Conservation (phyloP, 2,888 invertebrate genomes). For the Eupithecia exiguata region DNA sequence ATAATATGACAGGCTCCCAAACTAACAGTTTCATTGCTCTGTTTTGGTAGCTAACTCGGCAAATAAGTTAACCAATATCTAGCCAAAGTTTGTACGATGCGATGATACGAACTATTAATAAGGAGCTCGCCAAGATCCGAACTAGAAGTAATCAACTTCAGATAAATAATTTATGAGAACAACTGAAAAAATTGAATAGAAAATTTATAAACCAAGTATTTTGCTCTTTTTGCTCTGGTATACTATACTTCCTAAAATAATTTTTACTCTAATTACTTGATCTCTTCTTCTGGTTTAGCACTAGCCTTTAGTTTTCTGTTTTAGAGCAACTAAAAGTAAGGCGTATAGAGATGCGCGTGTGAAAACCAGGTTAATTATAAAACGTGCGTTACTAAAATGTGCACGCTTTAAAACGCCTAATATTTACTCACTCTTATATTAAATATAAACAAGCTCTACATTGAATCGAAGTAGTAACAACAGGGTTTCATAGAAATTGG, state of each 20-base stretch:
- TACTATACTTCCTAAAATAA: too few species aligned
- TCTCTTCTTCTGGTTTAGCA: neutral
- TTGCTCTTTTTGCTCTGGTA: neutral
- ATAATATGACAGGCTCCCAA: slow-evolving; percentile 5
- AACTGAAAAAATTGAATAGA: neutral
- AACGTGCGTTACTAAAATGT: too few species aligned
- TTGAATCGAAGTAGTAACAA: too few species aligned
- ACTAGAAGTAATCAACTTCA: neutral
- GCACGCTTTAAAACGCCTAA: too few species aligned
- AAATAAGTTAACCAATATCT: slow-evolving; percentile 43
- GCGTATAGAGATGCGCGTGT: too few species aligned
- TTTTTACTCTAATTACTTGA: neutral
- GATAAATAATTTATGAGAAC: neutral
- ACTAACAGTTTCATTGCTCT: slow-evolving; percentile 39
- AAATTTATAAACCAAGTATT: neutral
- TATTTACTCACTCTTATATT: too few species aligned
- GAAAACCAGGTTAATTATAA: too few species aligned
- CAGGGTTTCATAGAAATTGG: too few species aligned
- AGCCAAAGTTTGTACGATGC: slow-evolving; percentile 24
- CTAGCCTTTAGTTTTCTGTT: neutral
- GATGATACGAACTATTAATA: slow-evolving; percentile 29
- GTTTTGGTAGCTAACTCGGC: slow-evolving; percentile 42
- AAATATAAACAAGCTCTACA: too few species aligned
- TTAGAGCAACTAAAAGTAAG: neutral
- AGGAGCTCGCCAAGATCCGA: neutral